Conservation (phyloP, 2,888 invertebrate species). For the Phyto melanocephala region DNA sequence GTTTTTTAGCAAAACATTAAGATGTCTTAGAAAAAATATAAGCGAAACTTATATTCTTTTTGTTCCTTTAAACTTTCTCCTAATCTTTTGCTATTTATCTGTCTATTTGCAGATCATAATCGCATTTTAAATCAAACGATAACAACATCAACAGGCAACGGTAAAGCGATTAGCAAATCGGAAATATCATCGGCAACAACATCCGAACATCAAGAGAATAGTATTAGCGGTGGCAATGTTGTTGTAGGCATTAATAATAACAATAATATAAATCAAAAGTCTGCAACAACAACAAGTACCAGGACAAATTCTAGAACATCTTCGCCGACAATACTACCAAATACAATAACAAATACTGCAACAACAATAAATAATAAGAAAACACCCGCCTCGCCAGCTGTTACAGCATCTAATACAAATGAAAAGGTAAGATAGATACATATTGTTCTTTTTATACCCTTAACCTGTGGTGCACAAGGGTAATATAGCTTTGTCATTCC, state of each 20-base stretch:
- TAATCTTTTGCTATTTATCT: not conserved
- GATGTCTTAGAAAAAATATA: not conserved
- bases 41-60: not conserved
- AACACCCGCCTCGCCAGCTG: conserved; percentile 60
- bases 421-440: conserved; percentile 66
- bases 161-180: conserved; percentile 55
- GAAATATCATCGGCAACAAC: conserved; percentile 57
- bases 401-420: conserved; percentile 34
- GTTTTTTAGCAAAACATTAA: conserved; percentile 17
- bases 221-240: not conserved
- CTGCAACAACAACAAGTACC: conserved; percentile 50
- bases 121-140: conserved; percentile 59
- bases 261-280: conserved; percentile 55
- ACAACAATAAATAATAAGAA: conserved; percentile 58
- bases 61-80: conserved; percentile 41
- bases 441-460: too few species aligned
- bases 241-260: conserved; percentile 57
- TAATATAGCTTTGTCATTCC: too few species aligned
- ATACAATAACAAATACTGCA: conserved; percentile 32
- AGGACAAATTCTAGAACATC: conserved; percentile 62
- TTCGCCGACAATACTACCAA: conserved; percentile 52
- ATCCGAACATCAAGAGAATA: conserved; percentile 61
- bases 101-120: conserved; percentile 66
- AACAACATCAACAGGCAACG: conserved; percentile 49
- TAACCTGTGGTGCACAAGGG: too few species aligned